Conservation (phyloP, 2,888 invertebrate genomes). For the Hirtodrosophila cameraria region DNA sequence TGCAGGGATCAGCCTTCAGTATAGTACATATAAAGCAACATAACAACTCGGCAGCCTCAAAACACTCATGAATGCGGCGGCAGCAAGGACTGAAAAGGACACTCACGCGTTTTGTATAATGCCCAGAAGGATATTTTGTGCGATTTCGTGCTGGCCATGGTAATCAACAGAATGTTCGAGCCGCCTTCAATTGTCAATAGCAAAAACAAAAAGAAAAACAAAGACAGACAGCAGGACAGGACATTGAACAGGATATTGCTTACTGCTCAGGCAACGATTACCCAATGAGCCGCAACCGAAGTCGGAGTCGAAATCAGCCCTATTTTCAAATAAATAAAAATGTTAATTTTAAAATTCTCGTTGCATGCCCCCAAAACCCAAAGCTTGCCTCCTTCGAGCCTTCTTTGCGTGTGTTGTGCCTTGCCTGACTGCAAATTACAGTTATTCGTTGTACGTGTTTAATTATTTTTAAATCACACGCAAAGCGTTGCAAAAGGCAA, state of each 20-base stretch:
- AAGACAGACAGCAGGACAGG: constrained; percentile 28
- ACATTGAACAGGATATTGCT: constrained; percentile 31
- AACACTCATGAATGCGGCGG: constrained; percentile 5
- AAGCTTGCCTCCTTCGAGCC: too few species aligned
- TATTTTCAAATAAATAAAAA: constrained; percentile 78
- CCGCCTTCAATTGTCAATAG: constrained; percentile 33
- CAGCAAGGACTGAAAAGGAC: constrained; percentile 6
- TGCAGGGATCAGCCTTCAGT: constrained; percentile 68
- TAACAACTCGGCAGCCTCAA: too few species aligned
- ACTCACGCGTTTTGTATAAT: constrained; percentile 87
- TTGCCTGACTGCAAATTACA: constrained; percentile 68
- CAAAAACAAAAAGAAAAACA: too few species aligned
- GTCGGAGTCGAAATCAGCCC: too few species aligned
- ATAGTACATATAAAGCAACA: too few species aligned
- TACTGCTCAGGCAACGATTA: constrained; percentile 22
- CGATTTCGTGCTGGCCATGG: constrained; percentile 92
- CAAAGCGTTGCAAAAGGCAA: constrained; percentile 47
- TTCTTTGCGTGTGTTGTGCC: constrained; percentile 32
- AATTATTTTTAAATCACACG: constrained; percentile 80
- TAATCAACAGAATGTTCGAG: constrained; percentile 84
- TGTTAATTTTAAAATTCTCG: constrained; percentile 74
- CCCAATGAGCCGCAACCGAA: constrained; percentile 72
- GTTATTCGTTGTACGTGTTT: constrained; percentile 80
- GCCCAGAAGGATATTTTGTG: constrained; percentile 92
- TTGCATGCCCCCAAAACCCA: constrained; percentile 5